phyloP scores from a whole-genome alignment of 2,888 invertebrate species.

The Sinodicranocentrus sp. region DNA sequence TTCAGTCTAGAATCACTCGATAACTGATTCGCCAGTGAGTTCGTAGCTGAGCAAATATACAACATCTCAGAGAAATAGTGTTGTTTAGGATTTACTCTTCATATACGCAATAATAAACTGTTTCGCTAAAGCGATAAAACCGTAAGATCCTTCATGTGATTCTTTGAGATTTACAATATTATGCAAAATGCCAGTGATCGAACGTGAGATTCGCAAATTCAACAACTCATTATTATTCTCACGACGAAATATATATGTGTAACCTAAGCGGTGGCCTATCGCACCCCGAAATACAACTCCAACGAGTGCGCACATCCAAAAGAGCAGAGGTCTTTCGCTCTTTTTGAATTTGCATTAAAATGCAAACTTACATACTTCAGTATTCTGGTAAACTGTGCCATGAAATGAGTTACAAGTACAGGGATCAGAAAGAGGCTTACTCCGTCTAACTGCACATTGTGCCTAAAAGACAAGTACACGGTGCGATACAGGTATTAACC shows the following conservation, averaged over 20 bases:
- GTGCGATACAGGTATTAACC: slow-evolving; percentile 63
- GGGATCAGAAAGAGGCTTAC: neutral
- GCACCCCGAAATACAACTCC: slow-evolving; percentile 16
- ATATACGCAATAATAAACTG: too few species aligned
- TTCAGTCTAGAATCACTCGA: too few species aligned
- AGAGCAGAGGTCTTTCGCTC: neutral
- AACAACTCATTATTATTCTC: slow-evolving; percentile 60
- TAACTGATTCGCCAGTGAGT: too few species aligned
- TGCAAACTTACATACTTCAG: neutral
- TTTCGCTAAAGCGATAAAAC: too few species aligned
- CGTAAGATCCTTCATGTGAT: too few species aligned
- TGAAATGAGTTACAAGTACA: neutral
- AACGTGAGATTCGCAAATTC: slow-evolving; percentile 38
- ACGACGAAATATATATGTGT: slow-evolving; percentile 40
- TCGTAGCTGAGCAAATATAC: too few species aligned
- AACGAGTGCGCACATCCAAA: slow-evolving; percentile 25
- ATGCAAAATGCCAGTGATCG: neutral
- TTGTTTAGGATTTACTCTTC: too few species aligned
- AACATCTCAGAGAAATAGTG: too few species aligned
- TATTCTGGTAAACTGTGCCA: neutral
- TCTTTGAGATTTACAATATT: neutral
- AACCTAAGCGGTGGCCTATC: slow-evolving; percentile 43
- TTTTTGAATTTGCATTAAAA: slow-evolving; percentile 43
- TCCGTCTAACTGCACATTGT: slow-evolving; percentile 41
- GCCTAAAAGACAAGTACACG: slow-evolving; percentile 38